These are phyloP conservation scores for Triplophysa siluroides DNA, from an alignment of 2,113 vertebrate species.

Conservation along the genomic window DNA sequence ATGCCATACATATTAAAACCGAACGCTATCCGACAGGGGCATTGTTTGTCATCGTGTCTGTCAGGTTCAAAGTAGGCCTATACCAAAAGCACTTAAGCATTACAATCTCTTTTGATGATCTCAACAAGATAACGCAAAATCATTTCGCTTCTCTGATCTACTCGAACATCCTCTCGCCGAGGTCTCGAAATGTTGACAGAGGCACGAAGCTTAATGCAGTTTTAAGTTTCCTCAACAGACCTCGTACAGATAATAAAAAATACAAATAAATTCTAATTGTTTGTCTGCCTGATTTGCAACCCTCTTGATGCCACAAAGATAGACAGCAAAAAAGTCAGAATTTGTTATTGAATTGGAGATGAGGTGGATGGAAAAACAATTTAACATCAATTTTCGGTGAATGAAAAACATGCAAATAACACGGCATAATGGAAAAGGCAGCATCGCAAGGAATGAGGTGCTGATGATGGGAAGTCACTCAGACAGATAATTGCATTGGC, in stretches of 20 bases:
- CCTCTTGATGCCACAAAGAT: background rate
- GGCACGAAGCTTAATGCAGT: conserved; percentile 4
- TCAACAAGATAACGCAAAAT: conserved; percentile 35
- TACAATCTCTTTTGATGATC: conserved; percentile 37
- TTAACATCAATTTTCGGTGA: conserved; percentile 53
- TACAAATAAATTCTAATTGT: conserved; percentile 22
- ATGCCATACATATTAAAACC: conserved; percentile 21
- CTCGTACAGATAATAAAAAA: conserved; percentile 9
- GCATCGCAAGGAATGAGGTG: conserved; percentile 28
- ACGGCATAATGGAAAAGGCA: conserved; percentile 46
- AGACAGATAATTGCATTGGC: conserved; percentile 55
- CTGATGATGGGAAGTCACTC: conserved; percentile 50
- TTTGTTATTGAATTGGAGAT: conserved; percentile 47
- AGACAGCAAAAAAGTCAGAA: conserved; percentile 31
- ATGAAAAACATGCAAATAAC: conserved; percentile 54
- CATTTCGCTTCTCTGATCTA: conserved; percentile 34
- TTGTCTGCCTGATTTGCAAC: conserved; percentile 26
- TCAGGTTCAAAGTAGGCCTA: conserved; percentile 32
- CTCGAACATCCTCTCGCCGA: conserved; percentile 17
- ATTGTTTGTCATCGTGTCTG: conserved; percentile 26
- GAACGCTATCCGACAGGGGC: conserved; percentile 1
- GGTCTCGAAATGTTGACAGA: conserved; percentile 25
- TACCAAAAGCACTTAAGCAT: conserved; percentile 25
- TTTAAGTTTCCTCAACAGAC: conserved; percentile 23
- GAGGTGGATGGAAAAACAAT: conserved; percentile 48